Percentiles rank a stretch among this genome's conserved stretches.
These are phyloP conservation scores for Puma concolor DNA, from an alignment of 2,113 vertebrate species.

Conservation along the genomic window DNA sequence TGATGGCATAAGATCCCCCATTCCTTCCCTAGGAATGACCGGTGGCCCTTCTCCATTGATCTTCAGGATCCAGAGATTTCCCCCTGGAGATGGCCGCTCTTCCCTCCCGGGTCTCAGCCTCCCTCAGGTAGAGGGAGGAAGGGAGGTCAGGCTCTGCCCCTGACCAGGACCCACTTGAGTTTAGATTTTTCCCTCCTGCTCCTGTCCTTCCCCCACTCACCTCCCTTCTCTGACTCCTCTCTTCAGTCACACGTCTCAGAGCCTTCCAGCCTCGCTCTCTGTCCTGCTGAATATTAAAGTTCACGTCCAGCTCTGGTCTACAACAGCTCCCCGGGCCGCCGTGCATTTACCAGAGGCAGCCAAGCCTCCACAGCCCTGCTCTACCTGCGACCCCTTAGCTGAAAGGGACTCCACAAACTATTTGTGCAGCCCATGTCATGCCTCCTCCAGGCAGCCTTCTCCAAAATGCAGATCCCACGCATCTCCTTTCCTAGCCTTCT, in stretches of 20 bases:
- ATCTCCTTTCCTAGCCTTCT: not conserved
- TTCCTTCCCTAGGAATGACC: not conserved
- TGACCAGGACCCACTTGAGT: not conserved
- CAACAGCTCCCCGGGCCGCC: not conserved
- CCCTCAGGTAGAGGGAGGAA: too few species aligned
- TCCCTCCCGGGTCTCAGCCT: not conserved
- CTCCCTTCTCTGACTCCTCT: not conserved
- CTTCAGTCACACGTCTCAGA: not conserved
- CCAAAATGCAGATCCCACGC: not conserved
- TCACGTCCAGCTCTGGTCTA: not conserved
- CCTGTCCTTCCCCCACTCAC: not conserved
- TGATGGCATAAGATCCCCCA: not conserved
- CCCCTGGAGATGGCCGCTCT: not conserved
- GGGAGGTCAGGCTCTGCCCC: not conserved
- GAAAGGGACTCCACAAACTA: not conserved
- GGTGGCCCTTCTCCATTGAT: too few species aligned
- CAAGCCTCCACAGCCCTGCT: not conserved
- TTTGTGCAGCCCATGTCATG: accelerated
- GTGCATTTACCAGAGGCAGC: too few species aligned
- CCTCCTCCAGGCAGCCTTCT: not conserved
- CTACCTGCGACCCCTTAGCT: not conserved
- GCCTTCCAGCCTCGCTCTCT: not conserved
- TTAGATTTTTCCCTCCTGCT: not conserved
- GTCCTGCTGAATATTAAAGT: not conserved
- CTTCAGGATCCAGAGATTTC: not conserved